A percentile compares a stretch with the other conserved stretches of the same genome.
Conservation (phyloP, 2,797 vertebrate genomes). For the Cyclopterus lumpus region DNA sequence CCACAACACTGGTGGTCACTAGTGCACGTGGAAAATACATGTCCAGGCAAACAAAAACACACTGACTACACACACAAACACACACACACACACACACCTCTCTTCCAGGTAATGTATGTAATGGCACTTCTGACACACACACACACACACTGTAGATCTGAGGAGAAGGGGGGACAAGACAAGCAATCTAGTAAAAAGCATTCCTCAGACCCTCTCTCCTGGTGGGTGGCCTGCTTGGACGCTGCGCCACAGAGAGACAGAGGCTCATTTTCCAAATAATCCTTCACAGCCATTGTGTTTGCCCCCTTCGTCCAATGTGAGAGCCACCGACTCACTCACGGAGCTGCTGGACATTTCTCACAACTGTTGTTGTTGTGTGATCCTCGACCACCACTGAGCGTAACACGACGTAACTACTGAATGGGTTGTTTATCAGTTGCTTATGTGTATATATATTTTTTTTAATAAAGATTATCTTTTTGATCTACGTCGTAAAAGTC, state of each 20-base stretch:
- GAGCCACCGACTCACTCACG: slow-evolving; percentile 27
- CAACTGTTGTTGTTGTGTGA: slow-evolving; percentile 14
- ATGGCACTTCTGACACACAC: slow-evolving; percentile 24
- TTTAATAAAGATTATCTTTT: slow-evolving; percentile 20
- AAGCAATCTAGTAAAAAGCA: slow-evolving; percentile 80
- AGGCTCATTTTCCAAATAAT: slow-evolving; percentile 18
- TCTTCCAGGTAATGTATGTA: slow-evolving; percentile 41
- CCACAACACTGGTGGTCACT: slow-evolving; percentile 52
- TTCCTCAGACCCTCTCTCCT: slow-evolving; percentile 73
- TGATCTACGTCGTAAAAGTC: not conserved
- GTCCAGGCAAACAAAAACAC: slow-evolving; percentile 31
- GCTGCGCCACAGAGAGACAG: slow-evolving; percentile 20
- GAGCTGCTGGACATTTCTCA: slow-evolving; percentile 14
- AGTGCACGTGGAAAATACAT: slow-evolving; percentile 24
- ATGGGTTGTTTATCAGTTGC: not conserved
- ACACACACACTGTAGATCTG: slow-evolving; percentile 35
- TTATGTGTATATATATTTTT: not conserved
- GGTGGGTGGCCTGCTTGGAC: slow-evolving; percentile 77
- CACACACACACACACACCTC: slow-evolving; percentile 17
- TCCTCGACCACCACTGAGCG: slow-evolving; percentile 1
- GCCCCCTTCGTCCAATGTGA: slow-evolving; percentile 5
- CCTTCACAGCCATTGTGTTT: slow-evolving; percentile 43
- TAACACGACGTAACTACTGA: not conserved
- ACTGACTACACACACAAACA: slow-evolving; percentile 3
- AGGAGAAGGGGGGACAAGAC: slow-evolving; percentile 20